A percentile compares a stretch with the other conserved stretches of the same genome.
Conservation (phyloP, 2,888 invertebrate species). For the Orchestes rusci region DNA sequence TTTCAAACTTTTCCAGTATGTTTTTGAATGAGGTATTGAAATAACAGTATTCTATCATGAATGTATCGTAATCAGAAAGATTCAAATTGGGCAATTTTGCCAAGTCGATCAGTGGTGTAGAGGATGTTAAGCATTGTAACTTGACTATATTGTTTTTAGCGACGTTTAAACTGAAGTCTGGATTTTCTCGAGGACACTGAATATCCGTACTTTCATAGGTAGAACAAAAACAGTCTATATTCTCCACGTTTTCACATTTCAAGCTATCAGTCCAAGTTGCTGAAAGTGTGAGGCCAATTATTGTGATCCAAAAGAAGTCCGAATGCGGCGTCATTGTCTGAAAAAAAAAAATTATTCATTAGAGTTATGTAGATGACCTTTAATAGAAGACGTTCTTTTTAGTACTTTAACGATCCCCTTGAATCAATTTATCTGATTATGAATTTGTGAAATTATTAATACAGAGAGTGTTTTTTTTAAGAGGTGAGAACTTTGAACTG, state of each 20-base stretch:
- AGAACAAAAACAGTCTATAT: conserved; percentile 8
- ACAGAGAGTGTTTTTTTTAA: no score
- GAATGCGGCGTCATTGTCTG: neutral
- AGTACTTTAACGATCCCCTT: no score
- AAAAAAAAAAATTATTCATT: conserved; percentile 1
- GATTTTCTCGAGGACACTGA: conserved; percentile 12
- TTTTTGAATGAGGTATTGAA: conserved; percentile 45
- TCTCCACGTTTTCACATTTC: conserved; percentile 3
- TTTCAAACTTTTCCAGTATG: conserved; percentile 46
- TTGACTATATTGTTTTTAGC: conserved; percentile 4
- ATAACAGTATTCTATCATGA: conserved; percentile 51
- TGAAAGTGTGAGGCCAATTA: no score
- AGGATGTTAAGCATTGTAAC: conserved; percentile 9
- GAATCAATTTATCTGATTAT: no score
- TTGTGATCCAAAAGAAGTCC: neutral
- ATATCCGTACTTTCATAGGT: conserved; percentile 9
- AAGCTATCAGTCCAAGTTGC: no score
- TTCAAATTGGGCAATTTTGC: conserved; percentile 46
- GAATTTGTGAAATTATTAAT: no score
- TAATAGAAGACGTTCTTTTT: no score
- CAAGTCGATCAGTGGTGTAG: conserved; percentile 35
- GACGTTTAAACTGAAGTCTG: conserved; percentile 9
- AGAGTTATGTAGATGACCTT: no score
- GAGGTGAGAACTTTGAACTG: no score
- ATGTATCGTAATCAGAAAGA: conserved; percentile 45